Base-by-base conservation (phyloP, 2,113 vertebrate species). In the Microcebus jonahi region DNA sequence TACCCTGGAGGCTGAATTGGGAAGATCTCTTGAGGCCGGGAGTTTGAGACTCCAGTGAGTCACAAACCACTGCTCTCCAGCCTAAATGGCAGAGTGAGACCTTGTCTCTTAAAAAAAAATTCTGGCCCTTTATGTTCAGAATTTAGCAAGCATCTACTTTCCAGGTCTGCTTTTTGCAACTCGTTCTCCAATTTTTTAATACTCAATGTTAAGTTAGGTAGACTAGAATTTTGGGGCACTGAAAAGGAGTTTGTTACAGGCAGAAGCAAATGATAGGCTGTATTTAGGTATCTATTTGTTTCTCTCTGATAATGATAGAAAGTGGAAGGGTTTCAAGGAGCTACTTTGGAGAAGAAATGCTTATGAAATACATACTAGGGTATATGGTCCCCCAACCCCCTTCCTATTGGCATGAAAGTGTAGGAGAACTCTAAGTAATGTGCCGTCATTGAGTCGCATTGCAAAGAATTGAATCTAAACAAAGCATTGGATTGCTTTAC, bases 311-410 rank as follows among this genome's bases (percentile, higher is more conserved):
- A 5, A 1, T 87, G 65, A 50, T 36, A 29, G 81, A n/a, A 80
- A 53, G 18, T 67, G 3, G 20, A 83, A 90, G 17, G 48, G 6
- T 90, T 63, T 81, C n/a, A 65, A 45, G 36, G 27, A 67, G 36
- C 8, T 79, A 34, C 23, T 94, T 61, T 36, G 70, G 53, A 57
- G 55, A 81, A 94, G 53, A 96, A 92, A 70, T 65, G 45, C 68
- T 90, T 68, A 14, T 59, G 55, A 94, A 86, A 71, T 59, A 65
- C 2, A 68, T 59, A 57, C 29, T 57, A 82, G 10, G 8, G 39
- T 77, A 45, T 17, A 0, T 79, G 36, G 39, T 29, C 50, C 25
- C 3, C 42, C 0, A 8, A 8, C 13, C 13, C 7, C 5, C 23
- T 89, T 71, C 53, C 13, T 15, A 4, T 42, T 81, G 39, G 3